A percentile compares a stretch with the other conserved stretches of the same genome.
Evolutionary conservation across 2,888 invertebrate genomes (phyloP).

Genomic region (Lepidocyrtinus sp.): DNA sequence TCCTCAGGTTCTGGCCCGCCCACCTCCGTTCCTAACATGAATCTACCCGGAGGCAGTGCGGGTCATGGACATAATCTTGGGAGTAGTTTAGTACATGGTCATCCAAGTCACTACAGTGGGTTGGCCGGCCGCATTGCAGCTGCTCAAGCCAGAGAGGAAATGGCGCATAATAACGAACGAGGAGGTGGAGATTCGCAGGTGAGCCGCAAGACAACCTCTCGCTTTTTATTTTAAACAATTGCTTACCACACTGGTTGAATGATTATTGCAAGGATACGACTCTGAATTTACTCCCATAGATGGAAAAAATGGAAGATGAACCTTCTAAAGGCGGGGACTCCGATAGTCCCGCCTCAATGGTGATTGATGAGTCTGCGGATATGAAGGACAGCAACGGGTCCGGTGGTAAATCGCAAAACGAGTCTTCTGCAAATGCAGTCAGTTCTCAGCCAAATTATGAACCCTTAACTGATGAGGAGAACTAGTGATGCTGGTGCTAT

Average conservation of each 20-base stretch:
- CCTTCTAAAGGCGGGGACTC: conserved; percentile 64
- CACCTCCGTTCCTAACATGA: conserved; percentile 39
- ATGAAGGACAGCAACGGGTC: conserved; percentile 48
- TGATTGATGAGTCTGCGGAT: conserved; percentile 65
- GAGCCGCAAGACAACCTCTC: not conserved
- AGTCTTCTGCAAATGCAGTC: conserved; percentile 38
- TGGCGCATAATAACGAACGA: conserved; percentile 29
- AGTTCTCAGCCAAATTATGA: conserved; percentile 66
- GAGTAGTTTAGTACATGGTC: conserved; percentile 42
- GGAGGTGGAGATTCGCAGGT: conserved; percentile 50
- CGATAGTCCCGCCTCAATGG: conserved; percentile 66
- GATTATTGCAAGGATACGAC: not conserved
- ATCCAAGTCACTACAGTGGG: conserved; percentile 46
- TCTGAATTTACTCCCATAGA: conserved; percentile 19
- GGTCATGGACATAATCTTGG: conserved; percentile 35
- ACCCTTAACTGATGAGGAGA: conserved; percentile 65
- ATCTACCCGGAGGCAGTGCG: conserved; percentile 51
- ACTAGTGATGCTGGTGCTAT: too few relatives aligned
- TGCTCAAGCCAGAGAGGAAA: conserved; percentile 28
- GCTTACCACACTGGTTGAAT: not conserved
- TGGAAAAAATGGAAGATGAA: conserved; percentile 66
- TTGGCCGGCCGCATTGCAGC: conserved; percentile 41
- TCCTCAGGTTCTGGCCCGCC: conserved; percentile 32
- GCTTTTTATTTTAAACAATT: not conserved
- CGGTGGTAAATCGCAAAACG: conserved; percentile 39